Evolutionary conservation across 2,113 vertebrate genomes (phyloP).

Genomic region (Siniperca knerii): DNA sequence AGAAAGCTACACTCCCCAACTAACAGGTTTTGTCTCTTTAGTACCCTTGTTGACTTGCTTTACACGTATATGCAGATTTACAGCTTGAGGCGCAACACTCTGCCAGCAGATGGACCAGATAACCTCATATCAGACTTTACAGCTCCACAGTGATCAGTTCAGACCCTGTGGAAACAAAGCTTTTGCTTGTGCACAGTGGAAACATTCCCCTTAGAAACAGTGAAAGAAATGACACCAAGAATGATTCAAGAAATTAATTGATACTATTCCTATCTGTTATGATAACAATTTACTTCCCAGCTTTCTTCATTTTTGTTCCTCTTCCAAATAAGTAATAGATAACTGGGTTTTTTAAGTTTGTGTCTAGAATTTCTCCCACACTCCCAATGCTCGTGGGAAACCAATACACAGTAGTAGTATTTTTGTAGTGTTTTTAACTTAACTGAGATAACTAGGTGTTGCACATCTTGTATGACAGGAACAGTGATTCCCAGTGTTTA

Average conservation of each 20-base stretch:
- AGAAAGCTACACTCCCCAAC: not conserved
- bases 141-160: conserved; percentile 30
- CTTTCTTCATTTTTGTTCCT: not conserved
- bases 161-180: conserved; percentile 16
- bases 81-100: conserved; percentile 30
- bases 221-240: not conserved
- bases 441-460: too few relatives aligned
- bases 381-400: not conserved
- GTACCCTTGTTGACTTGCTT: conserved; percentile 30
- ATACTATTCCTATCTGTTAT: not conserved
- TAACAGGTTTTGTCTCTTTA: conserved; percentile 18
- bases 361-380: not conserved
- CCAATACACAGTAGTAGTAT: not conserved
- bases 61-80: conserved; percentile 44
- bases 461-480: too few relatives aligned
- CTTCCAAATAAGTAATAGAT: not conserved
- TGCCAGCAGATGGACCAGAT: conserved; percentile 46
- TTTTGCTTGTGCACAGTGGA: conserved; percentile 1
- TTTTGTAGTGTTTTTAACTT: not conserved
- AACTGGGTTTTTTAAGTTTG: not conserved
- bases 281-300: not conserved
- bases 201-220: not conserved
- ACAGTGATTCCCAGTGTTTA: not conserved
- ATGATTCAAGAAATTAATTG: not conserved
- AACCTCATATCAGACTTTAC: conserved; percentile 48